Base-by-base conservation (phyloP, 2,113 vertebrate species). In the Scomber colias region DNA sequence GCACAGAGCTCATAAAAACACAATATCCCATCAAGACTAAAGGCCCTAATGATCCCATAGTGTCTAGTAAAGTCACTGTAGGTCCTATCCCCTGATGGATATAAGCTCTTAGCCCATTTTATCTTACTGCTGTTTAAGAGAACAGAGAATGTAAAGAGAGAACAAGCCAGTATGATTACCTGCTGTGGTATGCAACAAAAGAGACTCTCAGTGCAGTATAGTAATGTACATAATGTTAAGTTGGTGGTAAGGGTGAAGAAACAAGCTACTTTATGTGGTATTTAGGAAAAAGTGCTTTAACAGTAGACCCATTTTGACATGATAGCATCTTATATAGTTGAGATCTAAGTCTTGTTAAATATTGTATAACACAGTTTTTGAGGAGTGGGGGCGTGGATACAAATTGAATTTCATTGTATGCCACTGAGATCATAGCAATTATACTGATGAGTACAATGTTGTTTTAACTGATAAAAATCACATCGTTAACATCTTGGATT, bases 1-100 rank as follows among this genome's bases (percentile, higher is more conserved):
- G 85, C 83, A 83, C 71, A 80, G 80, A 89, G 84, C 87, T 93
- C 91, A 93, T 93, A 93, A 94, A 94, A 94, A 90, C 92, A 91
- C 89, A 88, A 93, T 87, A 87, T 88, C 87, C 84, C 83, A 87
- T 91, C 87, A 93, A 75, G 83, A 77, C 81, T 77, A 81, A 82
- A 88, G 84, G 81, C 54, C 69, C 82, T 92, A 90, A 93, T 93
- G 89, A 90, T 87, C 89, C 88, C 83, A 73, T 79, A 56, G 89
- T 81, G 86, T 89, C 91, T 81, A 85, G 88, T 90, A 89, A 91
- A 92, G 90, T 84, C 87, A 83, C 87, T 69, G 85, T 69, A 77
- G 86, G 88, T 89, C 82, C 77, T 62, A 24, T 78, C 82, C 81
- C 81, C 86, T 89, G 89, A 91, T 90, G 88, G 75, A 92, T 87